These are phyloP conservation scores for Oncorhynchus masou DNA, from an alignment of 2,113 vertebrate species.

Conservation along the genomic window DNA sequence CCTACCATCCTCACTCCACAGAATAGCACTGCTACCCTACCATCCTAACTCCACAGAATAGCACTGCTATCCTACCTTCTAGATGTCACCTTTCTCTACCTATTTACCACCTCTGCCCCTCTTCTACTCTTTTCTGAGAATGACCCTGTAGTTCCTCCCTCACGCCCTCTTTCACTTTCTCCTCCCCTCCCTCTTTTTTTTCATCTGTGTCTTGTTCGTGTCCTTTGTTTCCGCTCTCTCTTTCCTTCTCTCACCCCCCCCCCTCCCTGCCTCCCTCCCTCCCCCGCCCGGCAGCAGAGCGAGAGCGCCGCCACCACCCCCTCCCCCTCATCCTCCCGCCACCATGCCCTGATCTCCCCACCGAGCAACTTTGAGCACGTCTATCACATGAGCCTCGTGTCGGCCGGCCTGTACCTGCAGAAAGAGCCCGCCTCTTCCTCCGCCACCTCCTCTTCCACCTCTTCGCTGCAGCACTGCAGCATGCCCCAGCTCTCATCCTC, in stretches of 20 bases:
- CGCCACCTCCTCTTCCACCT: constrained; percentile 64
- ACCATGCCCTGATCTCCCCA: constrained; percentile 81
- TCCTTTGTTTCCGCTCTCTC: constrained; percentile 47
- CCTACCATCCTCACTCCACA: neutral
- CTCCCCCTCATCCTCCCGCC: constrained; percentile 77
- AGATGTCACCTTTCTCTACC: neutral
- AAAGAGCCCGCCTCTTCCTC: constrained; percentile 73
- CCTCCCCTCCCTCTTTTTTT: constrained; percentile 61
- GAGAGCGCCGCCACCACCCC: constrained; percentile 68
- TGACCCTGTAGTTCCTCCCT: constrained; percentile 43
- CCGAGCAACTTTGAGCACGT: constrained; percentile 86
- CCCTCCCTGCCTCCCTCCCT: constrained; percentile 44
- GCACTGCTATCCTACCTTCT: neutral
- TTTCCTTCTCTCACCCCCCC: neutral
- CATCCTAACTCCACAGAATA: neutral
- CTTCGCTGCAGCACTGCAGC: constrained; percentile 53
- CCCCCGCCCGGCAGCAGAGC: constrained; percentile 73
- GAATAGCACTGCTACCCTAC: neutral
- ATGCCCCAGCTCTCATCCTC: constrained; percentile 75
- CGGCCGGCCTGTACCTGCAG: constrained; percentile 82
- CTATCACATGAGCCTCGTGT: constrained; percentile 81
- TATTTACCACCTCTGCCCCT: neutral
- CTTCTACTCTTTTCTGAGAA: constrained; percentile 4
- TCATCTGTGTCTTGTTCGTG: constrained; percentile 61
- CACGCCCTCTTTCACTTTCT: constrained; percentile 38